phyloP scores from a whole-genome alignment of 2,797 vertebrate genomes.

The Sebastolobus altivelis region DNA sequence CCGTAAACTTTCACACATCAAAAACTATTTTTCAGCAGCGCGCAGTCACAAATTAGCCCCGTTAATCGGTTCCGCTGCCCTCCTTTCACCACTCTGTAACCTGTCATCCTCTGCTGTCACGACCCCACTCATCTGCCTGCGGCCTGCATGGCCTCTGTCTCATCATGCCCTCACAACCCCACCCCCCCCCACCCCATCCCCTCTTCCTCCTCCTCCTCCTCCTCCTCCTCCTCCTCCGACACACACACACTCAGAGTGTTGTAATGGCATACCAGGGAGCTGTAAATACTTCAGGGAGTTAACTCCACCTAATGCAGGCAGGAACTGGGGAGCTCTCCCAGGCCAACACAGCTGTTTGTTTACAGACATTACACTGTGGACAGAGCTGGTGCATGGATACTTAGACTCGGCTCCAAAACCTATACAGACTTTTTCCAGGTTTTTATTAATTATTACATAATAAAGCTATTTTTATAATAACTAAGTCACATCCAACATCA shows the following conservation, averaged over 20 bases:
- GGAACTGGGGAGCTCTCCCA: conserved; percentile 76
- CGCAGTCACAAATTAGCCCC: conserved; percentile 65
- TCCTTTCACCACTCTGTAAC: conserved; percentile 74
- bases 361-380: conserved; percentile 71
- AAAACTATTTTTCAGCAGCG: conserved; percentile 52
- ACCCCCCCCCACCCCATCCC: conserved; percentile 1
- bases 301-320: conserved; percentile 82
- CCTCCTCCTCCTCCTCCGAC: conserved; percentile 35
- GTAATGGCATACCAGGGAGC: conserved; percentile 83
- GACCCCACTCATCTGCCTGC: conserved; percentile 74
- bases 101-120: conserved; percentile 76
- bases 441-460: conserved; percentile 32
- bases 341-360: conserved; percentile 83
- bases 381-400: conserved; percentile 62
- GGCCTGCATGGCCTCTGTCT: conserved; percentile 62
- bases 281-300: conserved; percentile 84
- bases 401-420: conserved; percentile 55
- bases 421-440: conserved; percentile 29
- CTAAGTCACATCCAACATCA: conserved; percentile 5
- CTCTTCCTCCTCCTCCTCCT: conserved; percentile 36
- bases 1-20: conserved; percentile 71
- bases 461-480: conserved; percentile 17
- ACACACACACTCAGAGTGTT: conserved; percentile 60
- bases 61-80: conserved; percentile 67
- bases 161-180: conserved; percentile 68